Evolutionary conservation across 1,140 invertebrate species (phyloP), one percentile per base, ranked within the genome.

Genomic region (Rhyacophila brunnea): DNA sequence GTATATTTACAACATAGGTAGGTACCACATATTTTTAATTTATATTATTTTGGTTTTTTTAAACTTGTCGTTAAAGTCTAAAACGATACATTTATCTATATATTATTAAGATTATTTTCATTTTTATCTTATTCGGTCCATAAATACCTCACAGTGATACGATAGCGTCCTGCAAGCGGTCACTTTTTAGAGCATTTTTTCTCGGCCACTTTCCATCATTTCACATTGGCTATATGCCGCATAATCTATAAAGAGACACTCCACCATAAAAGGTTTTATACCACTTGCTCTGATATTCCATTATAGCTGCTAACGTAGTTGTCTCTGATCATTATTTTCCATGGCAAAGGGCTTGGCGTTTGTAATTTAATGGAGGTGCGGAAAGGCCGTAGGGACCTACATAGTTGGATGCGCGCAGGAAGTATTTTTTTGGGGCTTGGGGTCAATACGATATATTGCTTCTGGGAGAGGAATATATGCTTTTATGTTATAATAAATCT

Each of bases 401-500:
- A 42, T 45, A 48, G 46, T 14, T 14, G 19, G 18, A 34, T 34
- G 46, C 19, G 42, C 35, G 13, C 13, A 54, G 51, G 42, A 48
- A 44, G 44, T 20, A 19, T 19, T 32, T 54, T 54, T 54, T 54
- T 34, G n/a, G 18, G 40, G 20, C 51, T 4, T 10, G 14, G 53
- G 54, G 54, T 57, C 45, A 40, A 49, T 23, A 15, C 18, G 20
- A 57, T 48, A 32, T 57, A 57, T 48, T 40, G 46, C 54, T 57
- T 49, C 13, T 57, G 45, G 45, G 19, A 19, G 6, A 48, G 48
- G 36, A 35, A 43, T 48, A 20, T 48, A 28, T 15, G 17, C 45
- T 35, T 56, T 47, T 45, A 47, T 49, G 45, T 57, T 15, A 57
- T 57, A 57, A 57, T 43, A 57, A 57, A 57, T 57, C 35, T 57